Evolutionary conservation across 2,113 vertebrate genomes (phyloP), one percentile per base, ranked within the genome.

Genomic region (Etia nguti): DNA sequence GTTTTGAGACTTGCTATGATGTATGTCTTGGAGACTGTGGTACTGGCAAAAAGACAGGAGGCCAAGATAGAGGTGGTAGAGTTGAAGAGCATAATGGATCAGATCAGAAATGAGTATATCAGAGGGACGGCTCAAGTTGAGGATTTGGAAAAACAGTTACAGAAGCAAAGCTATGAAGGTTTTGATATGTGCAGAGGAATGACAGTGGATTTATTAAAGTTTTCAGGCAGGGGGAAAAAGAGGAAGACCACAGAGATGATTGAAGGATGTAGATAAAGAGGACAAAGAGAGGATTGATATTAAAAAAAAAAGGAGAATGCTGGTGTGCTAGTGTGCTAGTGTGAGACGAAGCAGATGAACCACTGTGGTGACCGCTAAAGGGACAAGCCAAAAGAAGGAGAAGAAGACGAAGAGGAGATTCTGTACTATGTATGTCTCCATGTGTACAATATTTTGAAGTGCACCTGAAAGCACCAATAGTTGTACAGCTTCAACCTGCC

Each of bases 371-470:
- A 26, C 38, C 65, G 24, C 65, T 43, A 43, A 70, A 43, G 8
- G 65, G 65, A 46, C n/a, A 38, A 24, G 65, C 38, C 38, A 22
- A 70, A 70, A 43, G 65, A 73, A 70, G 57, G 15, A 60, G 65
- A 41, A n/a, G 2, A 68, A 4, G 4, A 43, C 0, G 1, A 41
- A 15, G n/a, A 43, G 65, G 1, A 41, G n/a, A 24, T 24, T 41
- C 65, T 16, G 12, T 70, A 43, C 65, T 43, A 43, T 70, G 13
- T 6, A 24, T 43, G n/a, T 6, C 5, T 22, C 20, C 36, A 24
- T 43, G n/a, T 70, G 62, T 10, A 18, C 41, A 29, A 73, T 73
- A 73, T 26, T 26, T 73, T 46, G 41, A 10, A 48, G 68, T 73
- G 41, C 41, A 75, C 41, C 15, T 29, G 24, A 29, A 75, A 48